A percentile compares a stretch with the other conserved stretches of the same genome.
These are phyloP conservation scores for Electrophaes corylata DNA, from an alignment of 2,888 invertebrate genomes.

Conservation along the genomic window DNA sequence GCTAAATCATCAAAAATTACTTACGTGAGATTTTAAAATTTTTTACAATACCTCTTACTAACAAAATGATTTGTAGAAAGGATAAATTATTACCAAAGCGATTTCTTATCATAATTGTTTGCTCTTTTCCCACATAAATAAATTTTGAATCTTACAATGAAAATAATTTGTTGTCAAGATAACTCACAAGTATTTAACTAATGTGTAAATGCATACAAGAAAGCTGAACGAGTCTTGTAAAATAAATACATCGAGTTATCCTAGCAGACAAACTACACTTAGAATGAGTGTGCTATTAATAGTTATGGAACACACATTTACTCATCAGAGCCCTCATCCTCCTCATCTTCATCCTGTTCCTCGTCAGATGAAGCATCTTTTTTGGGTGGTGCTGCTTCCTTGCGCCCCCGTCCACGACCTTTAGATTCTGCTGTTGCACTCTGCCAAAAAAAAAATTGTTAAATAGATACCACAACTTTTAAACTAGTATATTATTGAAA, in stretches of 20 bases:
- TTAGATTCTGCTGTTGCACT: slow-evolving; percentile 71
- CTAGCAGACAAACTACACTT: slow-evolving; percentile 80
- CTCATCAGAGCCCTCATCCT: slow-evolving; percentile 81
- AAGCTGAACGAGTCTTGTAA: slow-evolving; percentile 22
- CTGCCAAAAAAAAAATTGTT: slow-evolving; percentile 44
- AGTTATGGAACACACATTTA: slow-evolving; percentile 65
- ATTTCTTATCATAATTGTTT: slow-evolving; percentile 54
- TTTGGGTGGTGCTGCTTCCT: slow-evolving; percentile 76
- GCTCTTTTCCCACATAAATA: slow-evolving; percentile 65
- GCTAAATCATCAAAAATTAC: slow-evolving; percentile 71
- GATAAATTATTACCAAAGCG: slow-evolving; percentile 40
- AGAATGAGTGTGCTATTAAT: slow-evolving; percentile 61
- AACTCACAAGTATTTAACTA: slow-evolving; percentile 57
- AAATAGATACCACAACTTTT: background rate
- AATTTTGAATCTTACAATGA: slow-evolving; percentile 70
- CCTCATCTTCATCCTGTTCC: slow-evolving; percentile 80
- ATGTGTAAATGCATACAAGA: slow-evolving; percentile 31
- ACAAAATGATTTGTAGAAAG: slow-evolving; percentile 54
- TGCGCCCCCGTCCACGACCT: slow-evolving; percentile 78
- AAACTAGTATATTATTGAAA: background rate
- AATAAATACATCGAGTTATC: slow-evolving; percentile 65
- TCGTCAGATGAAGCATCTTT: slow-evolving; percentile 80
- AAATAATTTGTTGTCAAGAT: slow-evolving; percentile 73
- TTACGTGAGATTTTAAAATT: slow-evolving; percentile 61
- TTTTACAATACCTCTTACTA: slow-evolving; percentile 44